These are phyloP conservation scores for Brevimyrus niger DNA, from an alignment of 2,113 vertebrate genomes.

Conservation along the genomic window DNA sequence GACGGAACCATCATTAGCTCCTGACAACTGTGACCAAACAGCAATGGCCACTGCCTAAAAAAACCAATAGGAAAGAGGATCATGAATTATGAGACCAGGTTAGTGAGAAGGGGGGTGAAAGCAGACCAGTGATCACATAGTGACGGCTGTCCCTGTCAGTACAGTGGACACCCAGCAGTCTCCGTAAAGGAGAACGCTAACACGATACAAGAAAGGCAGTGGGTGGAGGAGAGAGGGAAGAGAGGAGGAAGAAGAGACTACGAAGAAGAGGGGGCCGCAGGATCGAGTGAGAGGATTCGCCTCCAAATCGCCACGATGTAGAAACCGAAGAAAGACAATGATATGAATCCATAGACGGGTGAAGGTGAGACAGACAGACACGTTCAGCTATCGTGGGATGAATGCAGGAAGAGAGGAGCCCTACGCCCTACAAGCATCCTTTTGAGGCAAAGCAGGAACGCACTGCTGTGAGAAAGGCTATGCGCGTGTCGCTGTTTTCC, in stretches of 20 bases:
- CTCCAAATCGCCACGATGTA: constrained; percentile 38
- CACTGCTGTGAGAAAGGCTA: neutral
- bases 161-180: constrained; percentile 24
- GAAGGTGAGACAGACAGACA: neutral
- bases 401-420: neutral
- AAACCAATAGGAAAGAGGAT: neutral
- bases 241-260: neutral
- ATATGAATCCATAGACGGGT: constrained; percentile 30
- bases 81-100: neutral
- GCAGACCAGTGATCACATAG: neutral
- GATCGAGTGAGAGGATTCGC: neutral
- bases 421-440: neutral
- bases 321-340: constrained; percentile 40
- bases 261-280: neutral
- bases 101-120: neutral
- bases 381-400: neutral
- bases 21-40: neutral
- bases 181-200: neutral
- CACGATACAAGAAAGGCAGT: neutral
- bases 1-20: neutral
- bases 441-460: neutral
- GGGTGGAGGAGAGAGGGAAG: neutral
- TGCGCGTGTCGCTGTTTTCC: neutral
- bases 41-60: neutral
- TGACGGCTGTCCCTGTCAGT: neutral